These are phyloP conservation scores for Prosopocoilus inquinatus DNA, from an alignment of 2,888 invertebrate genomes.

Conservation along the genomic window DNA sequence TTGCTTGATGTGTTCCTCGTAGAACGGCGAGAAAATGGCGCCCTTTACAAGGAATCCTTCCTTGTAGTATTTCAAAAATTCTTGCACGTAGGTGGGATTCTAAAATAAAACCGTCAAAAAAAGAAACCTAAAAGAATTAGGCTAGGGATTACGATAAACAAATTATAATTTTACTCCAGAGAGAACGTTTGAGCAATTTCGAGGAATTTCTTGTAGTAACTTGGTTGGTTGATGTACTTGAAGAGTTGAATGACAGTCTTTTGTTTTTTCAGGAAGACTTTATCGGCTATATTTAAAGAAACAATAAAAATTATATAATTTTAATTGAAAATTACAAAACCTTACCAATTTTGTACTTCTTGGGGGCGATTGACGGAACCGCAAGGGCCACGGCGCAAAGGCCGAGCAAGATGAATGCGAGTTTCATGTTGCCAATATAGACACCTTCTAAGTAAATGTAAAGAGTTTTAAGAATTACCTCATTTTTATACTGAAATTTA, in stretches of 20 bases:
- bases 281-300: slow-evolving; percentile 21
- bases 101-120: not conserved
- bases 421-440: slow-evolving; percentile 23
- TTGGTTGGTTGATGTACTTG: slow-evolving; percentile 63
- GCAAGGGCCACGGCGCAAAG: slow-evolving; percentile 17
- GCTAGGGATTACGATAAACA: not conserved
- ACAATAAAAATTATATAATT: not conserved
- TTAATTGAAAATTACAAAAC: slow-evolving; percentile 10
- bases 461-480: not conserved
- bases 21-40: slow-evolving; percentile 61
- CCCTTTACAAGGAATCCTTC: slow-evolving; percentile 59
- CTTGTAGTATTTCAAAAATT: slow-evolving; percentile 57
- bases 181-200: slow-evolving; percentile 60
- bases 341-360: slow-evolving; percentile 49
- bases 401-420: slow-evolving; percentile 11
- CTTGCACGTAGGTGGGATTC: slow-evolving; percentile 57
- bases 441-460: not conserved
- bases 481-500: not conserved
- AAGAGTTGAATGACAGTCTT: slow-evolving; percentile 58
- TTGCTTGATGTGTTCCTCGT: slow-evolving; percentile 61
- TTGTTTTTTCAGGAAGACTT: slow-evolving; percentile 32
- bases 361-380: slow-evolving; percentile 31
- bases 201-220: slow-evolving; percentile 54
- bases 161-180: not conserved
- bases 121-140: not conserved